These are phyloP conservation scores for Meganola albula DNA, from an alignment of 2,888 invertebrate species.

Conservation along the genomic window DNA sequence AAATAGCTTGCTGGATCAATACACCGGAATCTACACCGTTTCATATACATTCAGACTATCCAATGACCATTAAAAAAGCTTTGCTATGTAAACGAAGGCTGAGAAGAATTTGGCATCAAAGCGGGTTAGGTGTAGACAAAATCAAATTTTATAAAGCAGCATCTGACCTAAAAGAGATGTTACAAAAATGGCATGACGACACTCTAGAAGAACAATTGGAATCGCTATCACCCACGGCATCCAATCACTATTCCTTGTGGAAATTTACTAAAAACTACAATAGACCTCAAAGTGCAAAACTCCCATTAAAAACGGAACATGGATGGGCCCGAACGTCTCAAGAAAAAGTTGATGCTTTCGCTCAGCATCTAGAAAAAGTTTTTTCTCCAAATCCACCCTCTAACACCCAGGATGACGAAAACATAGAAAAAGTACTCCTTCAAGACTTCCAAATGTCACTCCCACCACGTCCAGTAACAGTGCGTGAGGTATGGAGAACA, in stretches of 20 bases:
- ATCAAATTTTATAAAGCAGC: no score
- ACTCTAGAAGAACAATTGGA: not conserved
- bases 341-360: not conserved
- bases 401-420: no score
- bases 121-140: not conserved
- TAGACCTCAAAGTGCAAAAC: not conserved
- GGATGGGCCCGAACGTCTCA: not conserved
- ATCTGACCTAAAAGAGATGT: not conserved
- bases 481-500: not conserved
- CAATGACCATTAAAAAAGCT: not conserved
- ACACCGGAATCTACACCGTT: not conserved
- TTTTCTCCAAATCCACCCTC: no score
- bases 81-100: not conserved
- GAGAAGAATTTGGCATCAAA: not conserved
- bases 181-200: not conserved
- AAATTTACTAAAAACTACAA: not conserved
- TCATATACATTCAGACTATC: not conserved
- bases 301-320: not conserved
- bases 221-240: constrained; percentile 3
- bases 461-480: not conserved
- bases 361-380: no score
- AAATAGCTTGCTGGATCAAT: constrained; percentile 1
- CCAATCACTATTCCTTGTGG: not conserved
- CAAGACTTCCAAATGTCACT: no score
- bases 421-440: no score